Conservation (phyloP, 2,888 invertebrate species). For the Prosapia bicincta region DNA sequence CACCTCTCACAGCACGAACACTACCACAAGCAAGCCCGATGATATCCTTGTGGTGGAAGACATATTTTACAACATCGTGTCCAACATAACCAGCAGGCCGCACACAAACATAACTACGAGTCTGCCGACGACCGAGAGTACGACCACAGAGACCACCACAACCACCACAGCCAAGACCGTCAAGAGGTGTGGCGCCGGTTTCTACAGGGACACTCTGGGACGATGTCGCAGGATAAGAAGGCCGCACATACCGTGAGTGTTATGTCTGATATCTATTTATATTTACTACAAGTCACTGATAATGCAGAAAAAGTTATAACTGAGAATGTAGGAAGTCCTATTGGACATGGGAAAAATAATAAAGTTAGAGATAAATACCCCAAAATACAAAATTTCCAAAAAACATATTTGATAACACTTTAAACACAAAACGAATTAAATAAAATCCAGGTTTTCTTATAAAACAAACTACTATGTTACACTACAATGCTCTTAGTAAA, state of each 20-base stretch:
- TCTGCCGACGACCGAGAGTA: not conserved
- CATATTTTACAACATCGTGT: constrained; percentile 8
- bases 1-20: constrained; percentile 14
- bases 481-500: too few species aligned
- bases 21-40: constrained; percentile 7
- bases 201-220: constrained; percentile 43
- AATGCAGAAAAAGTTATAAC: too few species aligned
- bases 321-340: too few species aligned
- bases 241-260: constrained; percentile 39
- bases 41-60: not conserved
- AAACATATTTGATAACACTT: too few species aligned
- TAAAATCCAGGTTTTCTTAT: too few species aligned
- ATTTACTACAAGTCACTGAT: too few species aligned
- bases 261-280: too few species aligned
- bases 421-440: too few species aligned
- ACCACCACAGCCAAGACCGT: constrained; percentile 18
- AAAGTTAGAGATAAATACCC: too few species aligned
- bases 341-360: too few species aligned
- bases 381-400: too few species aligned
- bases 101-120: constrained; percentile 3
- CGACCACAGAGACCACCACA: constrained; percentile 22
- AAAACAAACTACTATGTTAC: too few species aligned
- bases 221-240: constrained; percentile 44
- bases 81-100: constrained; percentile 1
- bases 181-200: constrained; percentile 42